These are phyloP conservation scores for Philereme transversata DNA, from an alignment of 2,888 invertebrate species.

Conservation along the genomic window DNA sequence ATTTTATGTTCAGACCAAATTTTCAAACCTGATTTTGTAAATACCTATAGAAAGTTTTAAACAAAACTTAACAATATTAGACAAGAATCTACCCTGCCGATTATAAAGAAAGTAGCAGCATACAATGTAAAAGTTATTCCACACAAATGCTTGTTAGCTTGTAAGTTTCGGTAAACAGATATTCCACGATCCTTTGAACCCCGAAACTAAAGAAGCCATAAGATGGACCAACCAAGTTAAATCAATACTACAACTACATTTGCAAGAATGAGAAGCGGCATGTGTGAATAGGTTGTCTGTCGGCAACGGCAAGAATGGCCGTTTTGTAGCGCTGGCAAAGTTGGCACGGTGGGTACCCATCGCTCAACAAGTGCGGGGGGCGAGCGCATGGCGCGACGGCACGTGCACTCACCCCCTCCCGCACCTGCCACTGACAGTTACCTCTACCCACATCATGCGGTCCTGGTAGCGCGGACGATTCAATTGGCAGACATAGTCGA, in stretches of 20 bases:
- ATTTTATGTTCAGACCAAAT: constrained; percentile 5
- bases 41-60: constrained; percentile 5
- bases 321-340: constrained; percentile 42
- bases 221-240: constrained; percentile 33
- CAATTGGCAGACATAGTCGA: constrained; percentile 80
- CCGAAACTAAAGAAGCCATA: constrained; percentile 22
- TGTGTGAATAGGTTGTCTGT: constrained; percentile 41
- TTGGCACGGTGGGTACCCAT: constrained; percentile 47
- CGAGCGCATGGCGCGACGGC: constrained; percentile 77
- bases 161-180: neutral
- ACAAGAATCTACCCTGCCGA: neutral
- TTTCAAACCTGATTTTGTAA: neutral
- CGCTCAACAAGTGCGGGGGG: constrained; percentile 77
- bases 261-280: constrained; percentile 52
- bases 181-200: constrained; percentile 8
- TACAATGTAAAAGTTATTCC: neutral
- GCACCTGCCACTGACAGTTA: constrained; percentile 52
- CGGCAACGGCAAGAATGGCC: constrained; percentile 31
- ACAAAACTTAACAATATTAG: neutral
- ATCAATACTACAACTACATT: constrained; percentile 51
- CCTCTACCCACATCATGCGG: constrained; percentile 59
- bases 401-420: constrained; percentile 63
- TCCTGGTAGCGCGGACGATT: constrained; percentile 69
- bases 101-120: constrained; percentile 1
- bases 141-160: neutral